Conservation (phyloP, 1,140 invertebrate species). For the Drosophila murphyi region DNA sequence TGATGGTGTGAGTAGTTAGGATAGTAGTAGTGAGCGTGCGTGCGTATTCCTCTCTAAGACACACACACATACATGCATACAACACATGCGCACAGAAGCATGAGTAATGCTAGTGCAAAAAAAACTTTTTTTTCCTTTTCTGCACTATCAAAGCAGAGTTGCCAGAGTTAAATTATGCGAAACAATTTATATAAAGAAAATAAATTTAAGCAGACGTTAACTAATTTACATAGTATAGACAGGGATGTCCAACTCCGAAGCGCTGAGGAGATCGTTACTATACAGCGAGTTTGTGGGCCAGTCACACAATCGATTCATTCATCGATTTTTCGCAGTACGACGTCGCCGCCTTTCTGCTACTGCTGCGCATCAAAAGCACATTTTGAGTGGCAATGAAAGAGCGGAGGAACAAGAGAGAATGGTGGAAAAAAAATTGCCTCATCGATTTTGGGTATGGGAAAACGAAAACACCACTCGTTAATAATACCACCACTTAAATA, state of each 20-base stretch:
- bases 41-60: constrained; percentile 42
- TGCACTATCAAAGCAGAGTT: constrained; percentile 66
- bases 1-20: constrained; percentile 46
- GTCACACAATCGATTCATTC: constrained; percentile 83
- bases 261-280: not conserved
- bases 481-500: constrained; percentile 46
- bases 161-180: constrained; percentile 49
- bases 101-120: constrained; percentile 76
- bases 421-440: constrained; percentile 26
- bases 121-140: constrained; percentile 44
- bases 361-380: constrained; percentile 78
- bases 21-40: constrained; percentile 28
- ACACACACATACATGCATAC: constrained; percentile 52
- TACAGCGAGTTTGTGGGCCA: constrained; percentile 29
- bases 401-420: constrained; percentile 18
- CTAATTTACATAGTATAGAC: constrained; percentile 50
- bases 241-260: not conserved
- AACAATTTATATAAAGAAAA: constrained; percentile 7
- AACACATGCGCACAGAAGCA: constrained; percentile 69
- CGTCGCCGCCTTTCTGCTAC: constrained; percentile 39
- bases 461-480: constrained; percentile 15
- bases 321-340: constrained; percentile 82
- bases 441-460: constrained; percentile 49
- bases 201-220: constrained; percentile 2
- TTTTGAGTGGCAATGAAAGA: constrained; percentile 45